Percentiles rank a stretch among this genome's conserved stretches.
Evolutionary conservation across 2,888 invertebrate species (phyloP).

Genomic region (Caenorhabditis virilis): DNA sequence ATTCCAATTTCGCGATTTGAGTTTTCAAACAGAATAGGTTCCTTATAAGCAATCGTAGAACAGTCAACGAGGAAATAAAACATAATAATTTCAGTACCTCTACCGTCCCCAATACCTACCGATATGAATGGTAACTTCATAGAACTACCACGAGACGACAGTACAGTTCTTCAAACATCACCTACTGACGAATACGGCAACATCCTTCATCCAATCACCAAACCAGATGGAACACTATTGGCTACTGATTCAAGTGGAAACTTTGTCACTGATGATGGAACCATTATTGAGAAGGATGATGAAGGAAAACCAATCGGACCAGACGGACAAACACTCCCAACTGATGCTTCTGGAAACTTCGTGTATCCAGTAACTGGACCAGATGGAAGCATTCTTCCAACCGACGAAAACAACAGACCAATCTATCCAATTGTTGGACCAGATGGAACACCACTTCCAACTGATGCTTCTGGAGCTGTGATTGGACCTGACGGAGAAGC

Average conservation of each 20-base stretch:
- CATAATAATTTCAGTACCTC: conserved; percentile 12
- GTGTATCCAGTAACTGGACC: conserved; percentile 38
- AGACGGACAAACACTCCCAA: conserved; percentile 13
- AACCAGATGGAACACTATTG: conserved; percentile 7
- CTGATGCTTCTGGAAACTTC: conserved; percentile 37
- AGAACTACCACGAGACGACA: neutral
- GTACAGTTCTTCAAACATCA: neutral
- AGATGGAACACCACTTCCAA: conserved; percentile 26
- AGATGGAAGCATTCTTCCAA: conserved; percentile 5
- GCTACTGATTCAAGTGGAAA: conserved; percentile 19
- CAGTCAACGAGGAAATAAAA: too few relatives aligned
- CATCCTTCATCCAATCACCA: conserved; percentile 18
- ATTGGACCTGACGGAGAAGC: conserved; percentile 38
- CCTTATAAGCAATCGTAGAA: too few relatives aligned
- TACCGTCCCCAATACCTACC: conserved; percentile 26
- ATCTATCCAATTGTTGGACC: conserved; percentile 18
- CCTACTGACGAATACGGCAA: conserved; percentile 3
- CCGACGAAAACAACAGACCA: conserved; percentile 7
- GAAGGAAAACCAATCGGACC: neutral
- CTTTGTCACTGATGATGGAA: neutral
- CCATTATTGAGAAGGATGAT: neutral
- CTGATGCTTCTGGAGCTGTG: conserved; percentile 17
- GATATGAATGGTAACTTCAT: conserved; percentile 36
- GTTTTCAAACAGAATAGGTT: too few relatives aligned
- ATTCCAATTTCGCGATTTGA: too few relatives aligned